A percentile compares a stretch with the other conserved stretches of the same genome.
Conservation (phyloP, 2,797 vertebrate species). For the Lateolabrax maculatus region DNA sequence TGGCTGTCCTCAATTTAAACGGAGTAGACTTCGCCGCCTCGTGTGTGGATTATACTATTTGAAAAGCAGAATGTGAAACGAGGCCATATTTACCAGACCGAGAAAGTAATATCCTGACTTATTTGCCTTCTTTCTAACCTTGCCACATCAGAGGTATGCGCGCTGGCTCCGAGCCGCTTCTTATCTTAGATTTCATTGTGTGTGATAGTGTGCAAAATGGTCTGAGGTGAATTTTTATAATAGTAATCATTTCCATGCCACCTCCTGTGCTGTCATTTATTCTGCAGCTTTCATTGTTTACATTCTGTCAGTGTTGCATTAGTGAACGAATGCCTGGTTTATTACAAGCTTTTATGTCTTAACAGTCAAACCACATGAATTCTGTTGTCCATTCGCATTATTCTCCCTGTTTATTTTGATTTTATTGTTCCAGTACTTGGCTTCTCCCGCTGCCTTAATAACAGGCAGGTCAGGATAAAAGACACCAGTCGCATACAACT, state of each 20-base stretch:
- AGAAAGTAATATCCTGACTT: slow-evolving; percentile 80
- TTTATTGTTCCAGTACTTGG: not conserved
- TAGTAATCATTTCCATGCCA: slow-evolving; percentile 2
- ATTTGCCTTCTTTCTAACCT: slow-evolving; percentile 65
- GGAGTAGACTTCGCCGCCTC: slow-evolving; percentile 79
- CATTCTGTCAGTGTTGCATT: slow-evolving; percentile 44
- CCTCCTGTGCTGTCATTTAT: slow-evolving; percentile 42
- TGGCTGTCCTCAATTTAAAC: slow-evolving; percentile 79
- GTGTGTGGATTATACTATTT: slow-evolving; percentile 85
- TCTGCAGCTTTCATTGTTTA: slow-evolving; percentile 63
- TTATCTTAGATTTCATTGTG: slow-evolving; percentile 22
- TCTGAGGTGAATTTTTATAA: not conserved
- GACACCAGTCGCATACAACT: slow-evolving; percentile 1
- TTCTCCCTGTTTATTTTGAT: not conserved
- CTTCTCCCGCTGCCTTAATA: not conserved
- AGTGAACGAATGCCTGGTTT: not conserved
- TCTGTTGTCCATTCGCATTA: not conserved
- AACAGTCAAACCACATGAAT: not conserved
- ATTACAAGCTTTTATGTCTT: not conserved
- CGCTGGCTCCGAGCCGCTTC: slow-evolving; percentile 32
- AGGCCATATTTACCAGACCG: slow-evolving; percentile 75
- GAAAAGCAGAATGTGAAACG: slow-evolving; percentile 83
- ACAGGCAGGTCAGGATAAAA: slow-evolving; percentile 12
- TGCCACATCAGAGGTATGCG: slow-evolving; percentile 83
- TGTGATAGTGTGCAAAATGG: slow-evolving; percentile 2